Conservation (phyloP, 2,888 invertebrate genomes). For the Trichopria drosophilae region DNA sequence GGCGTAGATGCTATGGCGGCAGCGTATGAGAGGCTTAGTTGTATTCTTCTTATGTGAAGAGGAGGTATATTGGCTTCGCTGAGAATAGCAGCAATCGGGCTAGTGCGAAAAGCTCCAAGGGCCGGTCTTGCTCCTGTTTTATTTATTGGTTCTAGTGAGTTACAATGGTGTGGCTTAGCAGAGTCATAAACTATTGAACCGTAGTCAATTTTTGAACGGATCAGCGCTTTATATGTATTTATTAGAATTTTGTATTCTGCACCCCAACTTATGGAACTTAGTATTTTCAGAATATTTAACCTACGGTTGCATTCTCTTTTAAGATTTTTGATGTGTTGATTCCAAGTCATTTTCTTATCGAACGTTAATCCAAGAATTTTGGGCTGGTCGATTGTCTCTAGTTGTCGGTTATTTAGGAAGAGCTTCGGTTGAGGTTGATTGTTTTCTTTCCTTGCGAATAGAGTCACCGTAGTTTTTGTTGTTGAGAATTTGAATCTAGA, state of each 20-base stretch:
- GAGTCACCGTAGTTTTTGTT: slow-evolving; percentile 24
- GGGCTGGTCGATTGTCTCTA: no score
- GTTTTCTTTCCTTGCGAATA: slow-evolving; percentile 19
- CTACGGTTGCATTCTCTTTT: slow-evolving; percentile 22
- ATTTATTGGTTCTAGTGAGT: slow-evolving; percentile 8
- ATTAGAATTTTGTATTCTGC: slow-evolving; percentile 6
- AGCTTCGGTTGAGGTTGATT: no score
- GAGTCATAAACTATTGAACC: slow-evolving; percentile 29
- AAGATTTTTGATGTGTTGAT: slow-evolving; percentile 28
- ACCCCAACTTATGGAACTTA: slow-evolving; percentile 6
- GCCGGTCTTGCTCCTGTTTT: slow-evolving; percentile 12
- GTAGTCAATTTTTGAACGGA: slow-evolving; percentile 32
- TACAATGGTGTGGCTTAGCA: not conserved
- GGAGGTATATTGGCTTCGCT: not conserved
- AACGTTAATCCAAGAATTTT: slow-evolving; percentile 31
- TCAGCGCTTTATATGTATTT: slow-evolving; percentile 8
- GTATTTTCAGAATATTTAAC: slow-evolving; percentile 19
- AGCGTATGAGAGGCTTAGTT: not conserved
- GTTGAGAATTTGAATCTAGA: slow-evolving; percentile 34
- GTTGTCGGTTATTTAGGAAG: not conserved
- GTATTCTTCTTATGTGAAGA: slow-evolving; percentile 7
- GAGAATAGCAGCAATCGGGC: slow-evolving; percentile 2
- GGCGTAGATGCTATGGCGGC: not conserved
- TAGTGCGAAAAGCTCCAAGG: slow-evolving; percentile 16
- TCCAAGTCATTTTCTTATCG: slow-evolving; percentile 34